These are phyloP conservation scores for Porites evermanni DNA, from an alignment of 92 coral and sea anemone species.

Conservation along the genomic window DNA sequence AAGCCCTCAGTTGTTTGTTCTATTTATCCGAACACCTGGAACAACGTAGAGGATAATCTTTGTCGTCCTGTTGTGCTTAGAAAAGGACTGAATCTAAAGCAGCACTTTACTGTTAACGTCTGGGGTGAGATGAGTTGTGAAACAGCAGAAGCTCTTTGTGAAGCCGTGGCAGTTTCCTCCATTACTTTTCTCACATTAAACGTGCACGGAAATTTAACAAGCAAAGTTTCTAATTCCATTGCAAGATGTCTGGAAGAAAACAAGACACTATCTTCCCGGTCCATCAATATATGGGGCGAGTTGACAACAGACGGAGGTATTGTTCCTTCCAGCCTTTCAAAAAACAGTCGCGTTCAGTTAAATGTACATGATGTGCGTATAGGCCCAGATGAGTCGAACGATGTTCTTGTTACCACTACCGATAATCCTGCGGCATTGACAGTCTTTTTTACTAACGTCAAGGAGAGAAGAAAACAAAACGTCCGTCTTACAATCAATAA, in stretches of 20 bases:
- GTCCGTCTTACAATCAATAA: not conserved
- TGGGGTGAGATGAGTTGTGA: conserved; percentile 16
- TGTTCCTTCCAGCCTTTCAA: not conserved
- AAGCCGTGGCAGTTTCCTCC: not conserved
- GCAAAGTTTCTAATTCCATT: not conserved
- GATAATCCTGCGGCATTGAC: not conserved
- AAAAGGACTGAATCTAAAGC: not conserved
- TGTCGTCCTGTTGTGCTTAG: not conserved
- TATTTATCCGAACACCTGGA: conserved; percentile 5
- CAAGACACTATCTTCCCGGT: not conserved
- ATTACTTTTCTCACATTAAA: not conserved
- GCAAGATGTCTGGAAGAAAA: not conserved
- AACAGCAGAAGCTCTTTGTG: not conserved
- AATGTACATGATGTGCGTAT: not conserved
- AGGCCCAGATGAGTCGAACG: not conserved
- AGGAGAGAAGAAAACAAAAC: not conserved
- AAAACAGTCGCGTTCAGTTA: not conserved
- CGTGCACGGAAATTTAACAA: not conserved
- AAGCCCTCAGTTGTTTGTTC: too few species aligned
- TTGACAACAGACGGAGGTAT: not conserved
- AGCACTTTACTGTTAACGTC: not conserved
- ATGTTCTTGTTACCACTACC: not conserved
- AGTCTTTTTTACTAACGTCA: not conserved
- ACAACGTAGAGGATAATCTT: not conserved
- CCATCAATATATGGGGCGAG: conserved; percentile 15